A percentile compares a stretch with the other conserved stretches of the same genome.
phyloP scores from a whole-genome alignment of 2,888 invertebrate species.

The Pemphredon lugubris region DNA sequence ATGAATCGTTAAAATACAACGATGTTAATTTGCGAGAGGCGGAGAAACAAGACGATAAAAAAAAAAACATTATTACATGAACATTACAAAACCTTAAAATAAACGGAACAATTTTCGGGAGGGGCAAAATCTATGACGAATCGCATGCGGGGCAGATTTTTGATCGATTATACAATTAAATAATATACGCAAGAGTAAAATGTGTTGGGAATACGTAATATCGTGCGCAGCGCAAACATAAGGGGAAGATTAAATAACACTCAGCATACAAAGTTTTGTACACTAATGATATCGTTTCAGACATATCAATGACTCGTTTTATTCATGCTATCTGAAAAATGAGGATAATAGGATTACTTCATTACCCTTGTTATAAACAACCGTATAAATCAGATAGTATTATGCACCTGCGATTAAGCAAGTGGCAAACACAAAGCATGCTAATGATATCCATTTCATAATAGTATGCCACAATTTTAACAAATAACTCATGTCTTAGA shows the following conservation, averaged over 20 bases:
- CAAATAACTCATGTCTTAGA: constrained; percentile 50
- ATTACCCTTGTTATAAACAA: constrained; percentile 44
- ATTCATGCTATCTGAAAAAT: constrained; percentile 40
- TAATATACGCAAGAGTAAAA: not conserved
- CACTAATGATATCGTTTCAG: constrained; percentile 34
- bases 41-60: constrained; percentile 22
- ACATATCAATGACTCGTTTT: constrained; percentile 29
- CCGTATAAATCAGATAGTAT: constrained; percentile 33
- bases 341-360: constrained; percentile 35
- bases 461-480: constrained; percentile 52
- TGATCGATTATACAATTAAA: not conserved
- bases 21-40: constrained; percentile 14
- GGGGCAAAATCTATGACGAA: not conserved
- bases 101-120: constrained; percentile 17
- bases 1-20: constrained; percentile 1
- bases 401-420: constrained; percentile 40
- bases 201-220: constrained; percentile 1
- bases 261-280: constrained; percentile 34
- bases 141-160: not conserved
- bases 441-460: constrained; percentile 52
- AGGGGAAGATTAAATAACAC: constrained; percentile 34
- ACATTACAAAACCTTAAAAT: constrained; percentile 27
- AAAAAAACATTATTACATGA: constrained; percentile 23
- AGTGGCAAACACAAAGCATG: constrained; percentile 56
- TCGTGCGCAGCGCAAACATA: constrained; percentile 27